A percentile compares a stretch with the other conserved stretches of the same genome.
Conservation (phyloP, 2,888 invertebrate genomes). For the Drosophila helvetica region DNA sequence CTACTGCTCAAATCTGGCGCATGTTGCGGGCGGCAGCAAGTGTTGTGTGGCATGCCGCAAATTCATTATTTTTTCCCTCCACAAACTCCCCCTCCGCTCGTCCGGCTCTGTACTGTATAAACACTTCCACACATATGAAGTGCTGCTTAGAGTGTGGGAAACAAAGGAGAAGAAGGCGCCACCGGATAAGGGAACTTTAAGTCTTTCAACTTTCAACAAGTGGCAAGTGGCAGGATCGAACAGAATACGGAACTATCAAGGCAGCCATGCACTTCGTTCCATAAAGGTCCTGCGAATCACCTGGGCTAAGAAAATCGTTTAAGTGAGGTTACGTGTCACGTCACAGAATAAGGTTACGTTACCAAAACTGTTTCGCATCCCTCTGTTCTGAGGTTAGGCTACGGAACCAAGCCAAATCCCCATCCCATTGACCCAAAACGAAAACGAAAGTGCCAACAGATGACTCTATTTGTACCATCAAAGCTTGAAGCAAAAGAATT, state of each 20-base stretch:
- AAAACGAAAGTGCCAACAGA: not conserved
- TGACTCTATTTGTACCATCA: not conserved
- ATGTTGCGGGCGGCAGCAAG: constrained; percentile 61
- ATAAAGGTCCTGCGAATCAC: no score
- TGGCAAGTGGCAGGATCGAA: constrained; percentile 32
- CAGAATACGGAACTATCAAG: not conserved
- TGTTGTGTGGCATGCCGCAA: constrained; percentile 78
- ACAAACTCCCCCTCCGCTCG: not conserved
- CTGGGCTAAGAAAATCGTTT: no score
- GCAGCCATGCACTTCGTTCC: not conserved
- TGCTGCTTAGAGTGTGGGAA: constrained; percentile 21
- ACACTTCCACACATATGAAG: constrained; percentile 36
- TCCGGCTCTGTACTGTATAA: constrained; percentile 25
- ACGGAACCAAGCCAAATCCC: not conserved
- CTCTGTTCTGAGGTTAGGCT: no score
- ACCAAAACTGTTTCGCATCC: no score
- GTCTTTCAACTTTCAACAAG: constrained; percentile 27
- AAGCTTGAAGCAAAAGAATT: not conserved
- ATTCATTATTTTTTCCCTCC: constrained; percentile 74
- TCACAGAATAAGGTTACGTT: no score
- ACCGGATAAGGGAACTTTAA: constrained; percentile 32
- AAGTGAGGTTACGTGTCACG: no score
- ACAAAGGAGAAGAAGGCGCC: constrained; percentile 12
- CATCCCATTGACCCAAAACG: not conserved
- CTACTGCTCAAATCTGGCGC: constrained; percentile 72